Base-by-base conservation (phyloP, 2,113 vertebrate genomes). In the Pterocles gutturalis region DNA sequence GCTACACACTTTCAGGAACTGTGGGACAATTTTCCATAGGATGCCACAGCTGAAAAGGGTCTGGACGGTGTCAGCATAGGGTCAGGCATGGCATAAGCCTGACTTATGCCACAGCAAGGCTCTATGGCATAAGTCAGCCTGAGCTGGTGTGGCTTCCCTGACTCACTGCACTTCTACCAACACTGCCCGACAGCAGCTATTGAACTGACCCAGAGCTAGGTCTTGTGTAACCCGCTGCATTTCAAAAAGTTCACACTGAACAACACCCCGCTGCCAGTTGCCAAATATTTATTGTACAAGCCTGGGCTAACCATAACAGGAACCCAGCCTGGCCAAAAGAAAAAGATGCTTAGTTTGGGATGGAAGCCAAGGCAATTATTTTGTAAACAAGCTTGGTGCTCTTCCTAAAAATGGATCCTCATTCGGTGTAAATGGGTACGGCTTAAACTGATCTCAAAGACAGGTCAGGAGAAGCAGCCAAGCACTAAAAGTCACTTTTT, bases 271-370 rank as follows among this genome's bases (percentile, higher is more conserved):
- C 14, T 54, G 45, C 36, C 49, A 38, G 11, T 95, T 95, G 89
- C 80, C 92, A 91, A 90, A 94, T 83, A 70, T 83, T 96, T 96
- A 66, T 76, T 84, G 65, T 89, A 93, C 53, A 76, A 94, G 84
- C 34, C 53, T 69, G 72, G 45, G 60, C 73, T 95, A 87, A 97
- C 87, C 95, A 92, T 91, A 95, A 95, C 51, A 53, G 83, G 77
- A 95, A 91, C 57, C 65, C 43, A 73, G 29, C 31, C 51, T 69
- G 73, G 89, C 36, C 36, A 2, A 92, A 91, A 89, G 69, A 61
- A 94, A 91, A 78, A 60, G 65, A 87, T 61, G 33, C n/a, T 54
- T 76, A 60, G 41, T 41, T 89, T 73, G 70, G 58, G 53, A 58
- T 58, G 36, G 31, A 90, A 79, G 80, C 65, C 83, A 95, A 81